Conservation (phyloP, 1,140 invertebrate species). For the Hycleus phaleratus region DNA sequence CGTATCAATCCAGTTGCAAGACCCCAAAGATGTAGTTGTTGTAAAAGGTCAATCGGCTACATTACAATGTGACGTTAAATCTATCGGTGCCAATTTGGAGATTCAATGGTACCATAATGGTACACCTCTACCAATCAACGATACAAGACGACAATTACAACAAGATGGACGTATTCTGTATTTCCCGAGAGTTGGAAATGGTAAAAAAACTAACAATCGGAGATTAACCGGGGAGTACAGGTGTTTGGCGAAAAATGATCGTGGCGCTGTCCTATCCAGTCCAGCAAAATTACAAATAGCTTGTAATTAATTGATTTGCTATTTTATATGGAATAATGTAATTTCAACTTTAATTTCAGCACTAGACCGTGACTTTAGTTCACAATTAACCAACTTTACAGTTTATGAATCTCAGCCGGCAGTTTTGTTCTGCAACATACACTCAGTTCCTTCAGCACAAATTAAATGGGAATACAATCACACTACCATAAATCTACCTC, state of each 20-base stretch:
- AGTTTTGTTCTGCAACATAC: constrained; percentile 31
- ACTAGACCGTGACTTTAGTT: constrained; percentile 27
- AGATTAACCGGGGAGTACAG: constrained; percentile 26
- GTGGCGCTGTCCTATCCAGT: constrained; percentile 29
- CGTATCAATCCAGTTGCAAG: constrained; percentile 24
- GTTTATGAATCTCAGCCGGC: constrained; percentile 28
- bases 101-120: constrained; percentile 29
- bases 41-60: constrained; percentile 25
- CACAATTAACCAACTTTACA: constrained; percentile 20
- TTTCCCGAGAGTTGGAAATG: constrained; percentile 22
- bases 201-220: background rate
- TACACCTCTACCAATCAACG: constrained; percentile 19
- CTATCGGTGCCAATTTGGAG: constrained; percentile 10
- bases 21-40: constrained; percentile 31
- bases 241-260: constrained; percentile 28
- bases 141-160: constrained; percentile 19
- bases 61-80: constrained; percentile 24
- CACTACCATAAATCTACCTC: constrained; percentile 24
- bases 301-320: constrained; percentile 26
- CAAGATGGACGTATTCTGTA: constrained; percentile 21
- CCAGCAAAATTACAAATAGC: constrained; percentile 30
- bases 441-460: constrained; percentile 32
- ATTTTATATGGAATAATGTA: background rate
- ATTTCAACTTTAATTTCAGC: constrained; percentile 20
- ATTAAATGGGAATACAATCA: constrained; percentile 32